Evolutionary conservation across 2,113 vertebrate genomes (phyloP).

Genomic region (Shinisaurus crocodilurus): DNA sequence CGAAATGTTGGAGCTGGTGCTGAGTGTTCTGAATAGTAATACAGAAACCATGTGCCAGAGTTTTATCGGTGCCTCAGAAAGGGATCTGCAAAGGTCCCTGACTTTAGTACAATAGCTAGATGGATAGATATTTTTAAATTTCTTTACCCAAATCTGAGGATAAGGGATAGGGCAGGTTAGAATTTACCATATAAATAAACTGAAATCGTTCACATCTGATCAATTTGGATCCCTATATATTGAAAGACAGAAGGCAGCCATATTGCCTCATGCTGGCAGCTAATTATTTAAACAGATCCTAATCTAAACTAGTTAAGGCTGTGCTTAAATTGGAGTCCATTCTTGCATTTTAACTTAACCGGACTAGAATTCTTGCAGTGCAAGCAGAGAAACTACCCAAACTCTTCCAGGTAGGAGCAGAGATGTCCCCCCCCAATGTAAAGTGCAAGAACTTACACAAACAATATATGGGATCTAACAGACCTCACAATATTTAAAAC

Average conservation of each 20-base stretch:
- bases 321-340: neutral
- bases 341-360: constrained; percentile 2
- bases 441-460: too few relatives aligned
- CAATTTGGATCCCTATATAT: neutral
- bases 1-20: neutral
- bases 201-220: neutral
- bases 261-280: neutral
- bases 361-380: neutral
- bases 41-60: neutral
- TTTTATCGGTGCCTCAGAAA: neutral
- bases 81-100: neutral
- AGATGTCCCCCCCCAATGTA: neutral
- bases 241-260: neutral
- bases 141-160: neutral
- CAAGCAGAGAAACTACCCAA: neutral
- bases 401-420: neutral
- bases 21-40: neutral
- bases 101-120: neutral
- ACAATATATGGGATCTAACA: too few relatives aligned
- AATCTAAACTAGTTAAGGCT: constrained; percentile 1
- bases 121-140: neutral
- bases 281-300: constrained; percentile 11
- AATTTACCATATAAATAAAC: neutral
- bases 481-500: too few relatives aligned
- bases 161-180: neutral